Percentiles rank a stretch among this genome's conserved stretches.
Evolutionary conservation across 2,797 vertebrate species (phyloP).

Genomic region (Premnoplex brunnescens): DNA sequence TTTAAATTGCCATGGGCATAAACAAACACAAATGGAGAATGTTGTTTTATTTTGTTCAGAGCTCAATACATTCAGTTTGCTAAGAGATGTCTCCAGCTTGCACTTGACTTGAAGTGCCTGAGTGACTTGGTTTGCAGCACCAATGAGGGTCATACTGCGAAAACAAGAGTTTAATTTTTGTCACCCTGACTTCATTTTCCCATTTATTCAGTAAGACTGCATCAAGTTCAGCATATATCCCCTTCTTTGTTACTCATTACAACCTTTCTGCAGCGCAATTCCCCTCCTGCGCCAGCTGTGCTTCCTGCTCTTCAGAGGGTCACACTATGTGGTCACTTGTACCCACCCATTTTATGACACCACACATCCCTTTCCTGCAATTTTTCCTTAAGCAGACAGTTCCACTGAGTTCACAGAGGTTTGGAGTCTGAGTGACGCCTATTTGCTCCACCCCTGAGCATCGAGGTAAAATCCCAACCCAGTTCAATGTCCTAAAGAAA

Average conservation of each 20-base stretch:
- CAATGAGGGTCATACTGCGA: background rate
- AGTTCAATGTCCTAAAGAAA: background rate
- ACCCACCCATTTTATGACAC: background rate
- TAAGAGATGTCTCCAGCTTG: constrained; percentile 15
- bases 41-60: constrained; percentile 52
- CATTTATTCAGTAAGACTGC: background rate
- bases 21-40: constrained; percentile 55
- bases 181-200: background rate
- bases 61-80: background rate
- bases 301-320: constrained; percentile 31
- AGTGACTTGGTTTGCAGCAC: background rate
- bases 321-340: background rate
- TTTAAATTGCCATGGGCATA: constrained; percentile 63
- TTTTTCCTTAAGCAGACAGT: background rate
- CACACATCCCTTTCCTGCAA: constrained; percentile 44
- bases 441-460: background rate
- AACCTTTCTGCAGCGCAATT: background rate
- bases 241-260: background rate
- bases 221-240: background rate
- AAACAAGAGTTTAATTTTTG: background rate
- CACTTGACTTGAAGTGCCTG: background rate
- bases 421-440: background rate
- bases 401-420: background rate
- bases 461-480: background rate
- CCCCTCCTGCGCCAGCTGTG: background rate